Evolutionary conservation across 2,888 invertebrate species (phyloP).

Genomic region (Erebia ligea): DNA sequence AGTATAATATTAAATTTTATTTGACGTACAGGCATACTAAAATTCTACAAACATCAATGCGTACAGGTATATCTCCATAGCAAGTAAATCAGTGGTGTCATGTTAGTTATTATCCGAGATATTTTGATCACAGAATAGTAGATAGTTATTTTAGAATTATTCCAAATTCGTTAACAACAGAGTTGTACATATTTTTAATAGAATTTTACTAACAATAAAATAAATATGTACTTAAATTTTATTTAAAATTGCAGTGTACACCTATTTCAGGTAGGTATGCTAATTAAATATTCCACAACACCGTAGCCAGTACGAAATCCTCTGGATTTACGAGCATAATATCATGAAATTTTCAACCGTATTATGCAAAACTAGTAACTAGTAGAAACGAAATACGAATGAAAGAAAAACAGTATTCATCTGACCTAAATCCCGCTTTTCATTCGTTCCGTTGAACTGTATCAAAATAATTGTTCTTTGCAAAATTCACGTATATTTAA

Average conservation of each 20-base stretch:
- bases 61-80: no score
- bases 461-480: slow-evolving; percentile 31
- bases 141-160: no score
- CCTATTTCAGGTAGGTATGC: neutral
- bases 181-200: no score
- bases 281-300: slow-evolving; percentile 14
- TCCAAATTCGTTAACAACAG: no score
- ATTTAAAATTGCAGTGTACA: neutral
- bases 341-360: slow-evolving; percentile 18
- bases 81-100: no score
- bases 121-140: no score
- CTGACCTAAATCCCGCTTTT: slow-evolving; percentile 27
- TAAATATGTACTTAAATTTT: neutral
- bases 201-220: no score
- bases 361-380: slow-evolving; percentile 23
- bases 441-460: slow-evolving; percentile 31
- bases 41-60: no score
- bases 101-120: no score
- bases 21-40: no score
- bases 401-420: slow-evolving; percentile 31
- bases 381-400: slow-evolving; percentile 19
- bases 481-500: slow-evolving; percentile 22
- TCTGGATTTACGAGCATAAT: slow-evolving; percentile 13
- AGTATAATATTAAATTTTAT: no score
- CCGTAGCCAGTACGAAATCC: neutral